Percentiles rank a stretch among this genome's conserved stretches.
phyloP scores from a whole-genome alignment of 2,888 invertebrate species.

The Vanessa cardui region DNA sequence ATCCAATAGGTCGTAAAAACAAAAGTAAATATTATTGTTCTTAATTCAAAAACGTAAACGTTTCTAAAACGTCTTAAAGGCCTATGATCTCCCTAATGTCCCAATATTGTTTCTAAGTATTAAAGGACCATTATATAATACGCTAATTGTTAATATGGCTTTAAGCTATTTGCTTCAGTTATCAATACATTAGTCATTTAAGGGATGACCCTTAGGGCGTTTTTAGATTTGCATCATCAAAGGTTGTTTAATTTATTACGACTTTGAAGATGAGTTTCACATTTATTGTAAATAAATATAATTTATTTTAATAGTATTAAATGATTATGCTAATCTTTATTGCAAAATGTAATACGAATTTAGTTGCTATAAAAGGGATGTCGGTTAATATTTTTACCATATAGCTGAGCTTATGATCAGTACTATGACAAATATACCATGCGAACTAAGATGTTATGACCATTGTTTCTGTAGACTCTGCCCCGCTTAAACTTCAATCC shows the following conservation, averaged over 20 bases:
- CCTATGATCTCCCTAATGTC: not conserved
- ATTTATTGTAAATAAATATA: no score
- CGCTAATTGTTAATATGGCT: slow-evolving; percentile 7
- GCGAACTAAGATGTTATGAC: no score
- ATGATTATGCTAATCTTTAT: not conserved
- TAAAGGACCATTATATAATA: not conserved
- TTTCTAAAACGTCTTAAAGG: not conserved
- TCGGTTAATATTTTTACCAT: no score
- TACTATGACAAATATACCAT: no score
- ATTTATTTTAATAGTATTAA: no score
- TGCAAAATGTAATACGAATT: not conserved
- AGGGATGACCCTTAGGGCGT: slow-evolving; percentile 7
- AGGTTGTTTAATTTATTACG: not conserved
- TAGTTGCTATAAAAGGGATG: no score
- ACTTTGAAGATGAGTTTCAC: no score
- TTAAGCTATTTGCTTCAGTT: slow-evolving; percentile 6
- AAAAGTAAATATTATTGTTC: no score
- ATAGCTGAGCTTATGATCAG: no score
- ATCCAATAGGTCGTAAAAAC: no score
- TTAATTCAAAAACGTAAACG: not conserved
- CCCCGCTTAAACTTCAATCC: no score
- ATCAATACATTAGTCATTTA: slow-evolving; percentile 11
- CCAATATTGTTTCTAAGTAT: slow-evolving; percentile 13
- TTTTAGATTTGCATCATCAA: slow-evolving; percentile 4
- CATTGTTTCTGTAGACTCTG: no score